Conservation (phyloP, 2,888 invertebrate genomes). For the Diabrotica balteata region DNA sequence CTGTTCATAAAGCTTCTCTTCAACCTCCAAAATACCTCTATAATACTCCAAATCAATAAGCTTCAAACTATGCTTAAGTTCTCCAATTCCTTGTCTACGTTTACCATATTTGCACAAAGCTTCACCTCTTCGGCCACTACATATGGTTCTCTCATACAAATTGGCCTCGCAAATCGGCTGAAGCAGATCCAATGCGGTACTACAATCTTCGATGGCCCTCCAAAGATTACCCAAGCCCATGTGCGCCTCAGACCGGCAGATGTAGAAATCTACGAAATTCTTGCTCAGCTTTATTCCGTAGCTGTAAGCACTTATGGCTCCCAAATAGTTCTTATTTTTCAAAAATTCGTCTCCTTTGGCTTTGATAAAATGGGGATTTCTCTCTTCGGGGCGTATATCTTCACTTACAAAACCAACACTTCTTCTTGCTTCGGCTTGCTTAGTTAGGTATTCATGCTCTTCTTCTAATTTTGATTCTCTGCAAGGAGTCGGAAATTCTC, state of each 20-base stretch:
- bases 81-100: conserved; percentile 73
- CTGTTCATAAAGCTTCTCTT: conserved; percentile 10
- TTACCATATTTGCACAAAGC: conserved; percentile 76
- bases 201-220: conserved; percentile 65
- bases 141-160: conserved; percentile 72
- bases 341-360: conserved; percentile 83
- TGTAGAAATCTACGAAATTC: conserved; percentile 75
- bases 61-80: conserved; percentile 76
- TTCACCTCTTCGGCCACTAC: conserved; percentile 77
- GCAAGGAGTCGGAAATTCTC: conserved; percentile 82
- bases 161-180: conserved; percentile 77
- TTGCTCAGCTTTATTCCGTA: conserved; percentile 79
- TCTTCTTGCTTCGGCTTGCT: conserved; percentile 76
- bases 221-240: conserved; percentile 74
- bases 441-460: conserved; percentile 82
- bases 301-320: conserved; percentile 82
- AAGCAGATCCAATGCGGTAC: conserved; percentile 76
- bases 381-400: conserved; percentile 79
- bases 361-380: conserved; percentile 82
- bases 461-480: conserved; percentile 74
- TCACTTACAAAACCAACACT: conserved; percentile 74
- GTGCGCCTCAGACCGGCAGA: conserved; percentile 82
- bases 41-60: conserved; percentile 69
- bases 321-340: conserved; percentile 75
- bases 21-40: conserved; percentile 52